Conservation (phyloP, 2,797 vertebrate genomes). For the Leuciscus waleckii region DNA sequence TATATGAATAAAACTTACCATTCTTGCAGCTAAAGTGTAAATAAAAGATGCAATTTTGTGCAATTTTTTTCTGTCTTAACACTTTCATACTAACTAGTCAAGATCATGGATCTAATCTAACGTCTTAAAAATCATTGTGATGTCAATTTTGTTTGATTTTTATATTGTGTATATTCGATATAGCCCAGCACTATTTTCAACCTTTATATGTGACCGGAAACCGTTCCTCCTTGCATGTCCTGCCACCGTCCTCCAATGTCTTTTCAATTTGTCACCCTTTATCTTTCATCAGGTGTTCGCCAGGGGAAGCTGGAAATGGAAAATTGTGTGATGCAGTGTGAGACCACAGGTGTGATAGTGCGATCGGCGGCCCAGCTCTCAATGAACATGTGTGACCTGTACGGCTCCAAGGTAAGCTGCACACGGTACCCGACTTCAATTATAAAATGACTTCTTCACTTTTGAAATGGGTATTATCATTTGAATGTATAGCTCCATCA, state of each 20-base stretch:
- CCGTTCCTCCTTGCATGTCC: background rate
- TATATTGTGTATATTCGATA: background rate
- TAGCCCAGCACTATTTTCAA: background rate
- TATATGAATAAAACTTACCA: background rate
- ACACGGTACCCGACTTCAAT: background rate
- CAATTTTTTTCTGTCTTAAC: background rate
- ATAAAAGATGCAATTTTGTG: background rate
- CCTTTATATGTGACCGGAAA: background rate
- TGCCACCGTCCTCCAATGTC: background rate
- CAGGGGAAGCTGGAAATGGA: conserved; percentile 88
- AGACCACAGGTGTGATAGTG: conserved; percentile 90
- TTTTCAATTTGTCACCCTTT: conserved; percentile 35
- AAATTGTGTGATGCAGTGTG: conserved; percentile 94
- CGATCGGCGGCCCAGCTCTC: conserved; percentile 85
- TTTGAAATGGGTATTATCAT: background rate
- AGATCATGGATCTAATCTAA: background rate
- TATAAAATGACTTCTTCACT: background rate
- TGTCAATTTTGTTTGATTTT: background rate
- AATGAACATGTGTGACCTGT: conserved; percentile 94
- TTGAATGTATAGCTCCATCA: background rate
- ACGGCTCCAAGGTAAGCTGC: conserved; percentile 89
- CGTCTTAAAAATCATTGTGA: background rate
- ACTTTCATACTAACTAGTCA: background rate
- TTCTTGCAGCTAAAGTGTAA: background rate
- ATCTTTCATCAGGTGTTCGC: conserved; percentile 80